Evolutionary conservation across 2,888 invertebrate species (phyloP), one percentile per base, ranked within the genome.

Genomic region (Zaprionus bogoriensis): DNA sequence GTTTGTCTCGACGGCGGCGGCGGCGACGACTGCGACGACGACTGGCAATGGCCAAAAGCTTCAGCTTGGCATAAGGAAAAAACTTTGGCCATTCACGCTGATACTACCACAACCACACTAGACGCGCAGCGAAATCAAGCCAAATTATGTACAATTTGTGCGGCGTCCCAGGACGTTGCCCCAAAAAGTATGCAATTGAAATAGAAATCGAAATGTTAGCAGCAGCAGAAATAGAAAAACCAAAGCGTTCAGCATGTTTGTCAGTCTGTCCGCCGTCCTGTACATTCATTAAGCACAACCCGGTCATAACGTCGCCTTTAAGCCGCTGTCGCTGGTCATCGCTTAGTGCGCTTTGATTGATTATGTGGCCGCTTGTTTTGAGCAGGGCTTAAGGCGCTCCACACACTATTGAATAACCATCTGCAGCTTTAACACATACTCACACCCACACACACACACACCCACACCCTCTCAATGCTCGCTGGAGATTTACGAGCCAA

Each of bases 121-220:
- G 57, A 45, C 60, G 42, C 65, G 46, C 75, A 78, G 42, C 65
- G 46, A 77, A 78, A 73, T 78, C 78, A 78, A 73, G 71, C 79
- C 70, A 84, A 87, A 84, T 74, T 81, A 84, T 80, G 84, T 75
- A 76, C 82, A 84, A 81, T 81, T 81, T 85, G 65, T 58, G 53
- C 59, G 50, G 41, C 53, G 58, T 23, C 62, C 75, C 32, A 87
- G 86, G 86, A 77, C 86, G 78, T 87, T 86, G 86, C 84, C 75
- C 84, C 74, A 79, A 84, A 87, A 87, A 77, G 77, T 72, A 86
- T 79, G 83, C 87, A 83, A 74, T 72, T 28, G 62, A 66, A 77
- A 73, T 71, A 52, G 59, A 44, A 54, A 36, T 28, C 70, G 71
- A 17, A 36, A 36, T 36, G n/a, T 4, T 5, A 17, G 32, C 17